Evolutionary conservation across 1,140 invertebrate genomes (phyloP).

Genomic region (Platorchestia sp.): DNA sequence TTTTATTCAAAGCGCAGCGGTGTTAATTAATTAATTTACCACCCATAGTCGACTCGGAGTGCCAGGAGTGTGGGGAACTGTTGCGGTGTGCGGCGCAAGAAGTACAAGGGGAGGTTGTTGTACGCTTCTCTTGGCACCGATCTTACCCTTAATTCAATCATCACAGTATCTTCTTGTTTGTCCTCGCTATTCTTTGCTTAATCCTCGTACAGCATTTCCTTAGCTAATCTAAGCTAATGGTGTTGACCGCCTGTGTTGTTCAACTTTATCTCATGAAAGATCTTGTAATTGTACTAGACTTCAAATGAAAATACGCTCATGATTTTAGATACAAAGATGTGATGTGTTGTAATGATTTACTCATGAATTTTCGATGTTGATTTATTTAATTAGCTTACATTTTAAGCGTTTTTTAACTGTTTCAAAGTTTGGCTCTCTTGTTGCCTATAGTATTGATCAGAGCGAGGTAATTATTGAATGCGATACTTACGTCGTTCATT

Average conservation of each 20-base stretch:
- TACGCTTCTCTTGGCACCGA: constrained; percentile 28
- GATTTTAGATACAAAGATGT: background rate
- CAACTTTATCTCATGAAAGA: background rate
- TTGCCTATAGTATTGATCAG: too few species aligned
- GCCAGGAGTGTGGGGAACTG: too few species aligned
- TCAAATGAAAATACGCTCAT: background rate
- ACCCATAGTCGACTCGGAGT: background rate
- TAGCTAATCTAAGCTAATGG: background rate
- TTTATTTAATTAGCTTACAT: too few species aligned
- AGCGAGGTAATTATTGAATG: too few species aligned
- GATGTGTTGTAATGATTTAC: too few species aligned
- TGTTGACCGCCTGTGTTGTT: background rate
- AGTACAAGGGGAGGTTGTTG: background rate
- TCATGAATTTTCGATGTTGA: too few species aligned
- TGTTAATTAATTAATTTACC: background rate
- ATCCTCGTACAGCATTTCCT: background rate
- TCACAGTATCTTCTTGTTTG: background rate
- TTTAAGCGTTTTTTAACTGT: too few species aligned
- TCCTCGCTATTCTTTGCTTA: constrained; percentile 2
- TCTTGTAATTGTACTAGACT: background rate
- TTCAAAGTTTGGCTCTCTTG: too few species aligned
- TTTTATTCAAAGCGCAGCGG: background rate
- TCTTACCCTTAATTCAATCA: constrained; percentile 24
- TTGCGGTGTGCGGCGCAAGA: background rate
- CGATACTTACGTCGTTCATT: too few species aligned